Percentiles rank a stretch among this genome's conserved stretches.
phyloP scores from a whole-genome alignment of 1,140 invertebrate genomes.

The Callitettix versicolor region DNA sequence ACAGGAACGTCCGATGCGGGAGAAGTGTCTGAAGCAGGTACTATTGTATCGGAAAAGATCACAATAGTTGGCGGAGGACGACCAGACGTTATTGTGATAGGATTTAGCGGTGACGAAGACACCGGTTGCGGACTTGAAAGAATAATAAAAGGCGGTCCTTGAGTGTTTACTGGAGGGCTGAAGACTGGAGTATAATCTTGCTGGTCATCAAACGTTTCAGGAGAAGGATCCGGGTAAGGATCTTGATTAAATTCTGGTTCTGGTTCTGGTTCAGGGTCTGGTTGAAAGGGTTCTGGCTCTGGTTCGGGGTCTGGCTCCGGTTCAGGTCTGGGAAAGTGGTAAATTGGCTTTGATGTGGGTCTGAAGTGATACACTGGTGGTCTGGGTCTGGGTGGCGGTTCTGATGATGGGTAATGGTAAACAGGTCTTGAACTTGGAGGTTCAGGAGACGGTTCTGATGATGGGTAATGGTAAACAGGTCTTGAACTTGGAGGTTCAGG shows the following conservation, averaged over 20 bases:
- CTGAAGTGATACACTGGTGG: not conserved
- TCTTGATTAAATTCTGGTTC: not conserved
- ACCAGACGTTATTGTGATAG: slow-evolving; percentile 9
- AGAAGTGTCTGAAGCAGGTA: not conserved
- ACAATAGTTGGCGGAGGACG: slow-evolving; percentile 24
- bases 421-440: not conserved
- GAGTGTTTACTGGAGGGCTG: slow-evolving; percentile 1
- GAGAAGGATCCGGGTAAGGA: slow-evolving; percentile 4
- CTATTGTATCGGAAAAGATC: slow-evolving; percentile 11
- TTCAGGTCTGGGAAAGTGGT: not conserved
- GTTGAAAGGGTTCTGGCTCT: no score
- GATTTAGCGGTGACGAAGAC: slow-evolving; percentile 13
- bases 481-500: no score
- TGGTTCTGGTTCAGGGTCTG: not conserved
- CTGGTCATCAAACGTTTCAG: not conserved
- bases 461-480: not conserved
- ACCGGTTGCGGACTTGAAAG: slow-evolving; percentile 5
- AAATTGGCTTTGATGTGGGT: not conserved
- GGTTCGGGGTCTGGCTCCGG: not conserved
- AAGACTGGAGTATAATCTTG: not conserved
- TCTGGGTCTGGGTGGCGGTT: not conserved
- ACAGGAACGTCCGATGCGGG: slow-evolving; percentile 9
- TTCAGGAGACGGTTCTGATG: not conserved
- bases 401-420: not conserved
- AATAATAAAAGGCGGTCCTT: not conserved